Percentiles rank a stretch among this genome's conserved stretches.
phyloP scores from a whole-genome alignment of 2,888 invertebrate genomes.

The Drosophila emarginata region DNA sequence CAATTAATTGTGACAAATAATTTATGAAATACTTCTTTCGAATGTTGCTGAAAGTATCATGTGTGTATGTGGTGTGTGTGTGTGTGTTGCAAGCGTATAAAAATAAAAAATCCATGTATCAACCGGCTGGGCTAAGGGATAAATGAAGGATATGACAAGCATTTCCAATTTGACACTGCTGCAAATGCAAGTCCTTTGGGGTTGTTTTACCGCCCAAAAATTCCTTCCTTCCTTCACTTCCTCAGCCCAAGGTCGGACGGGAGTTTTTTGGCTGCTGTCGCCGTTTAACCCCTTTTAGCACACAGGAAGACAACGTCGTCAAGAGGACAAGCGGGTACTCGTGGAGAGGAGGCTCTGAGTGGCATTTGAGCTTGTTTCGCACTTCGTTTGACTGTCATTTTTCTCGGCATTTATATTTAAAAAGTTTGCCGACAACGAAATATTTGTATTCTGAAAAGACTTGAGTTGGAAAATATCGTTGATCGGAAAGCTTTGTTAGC shows the following conservation, averaged over 20 bases:
- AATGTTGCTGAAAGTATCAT: conserved; percentile 10
- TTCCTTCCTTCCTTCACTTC: conserved; percentile 12
- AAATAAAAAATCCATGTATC: conserved; percentile 68
- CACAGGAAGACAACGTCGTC: conserved; percentile 9
- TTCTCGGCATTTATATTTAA: background rate
- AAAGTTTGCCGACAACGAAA: conserved; percentile 25
- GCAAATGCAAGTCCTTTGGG: conserved; percentile 54
- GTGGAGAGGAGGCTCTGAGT: conserved; percentile 41
- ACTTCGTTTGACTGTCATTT: conserved; percentile 52
- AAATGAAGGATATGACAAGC: conserved; percentile 82
- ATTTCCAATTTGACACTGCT: conserved; percentile 80
- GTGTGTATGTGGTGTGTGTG: conserved; percentile 11
- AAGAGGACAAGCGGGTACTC: conserved; percentile 35
- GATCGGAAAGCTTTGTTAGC: no score
- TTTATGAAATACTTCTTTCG: conserved; percentile 73
- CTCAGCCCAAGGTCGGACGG: background rate
- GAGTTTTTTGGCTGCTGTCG: background rate
- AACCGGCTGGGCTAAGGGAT: conserved; percentile 54
- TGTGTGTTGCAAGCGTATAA: conserved; percentile 33
- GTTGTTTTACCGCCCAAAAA: conserved; percentile 44
- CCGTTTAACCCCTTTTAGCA: conserved; percentile 65
- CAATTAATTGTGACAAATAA: conserved; percentile 80
- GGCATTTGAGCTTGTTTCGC: conserved; percentile 69
- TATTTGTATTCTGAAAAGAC: conserved; percentile 33
- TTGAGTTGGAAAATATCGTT: background rate